Conservation (phyloP, 64 coral and sea anemone genomes). For the Platygyra sinensis region DNA sequence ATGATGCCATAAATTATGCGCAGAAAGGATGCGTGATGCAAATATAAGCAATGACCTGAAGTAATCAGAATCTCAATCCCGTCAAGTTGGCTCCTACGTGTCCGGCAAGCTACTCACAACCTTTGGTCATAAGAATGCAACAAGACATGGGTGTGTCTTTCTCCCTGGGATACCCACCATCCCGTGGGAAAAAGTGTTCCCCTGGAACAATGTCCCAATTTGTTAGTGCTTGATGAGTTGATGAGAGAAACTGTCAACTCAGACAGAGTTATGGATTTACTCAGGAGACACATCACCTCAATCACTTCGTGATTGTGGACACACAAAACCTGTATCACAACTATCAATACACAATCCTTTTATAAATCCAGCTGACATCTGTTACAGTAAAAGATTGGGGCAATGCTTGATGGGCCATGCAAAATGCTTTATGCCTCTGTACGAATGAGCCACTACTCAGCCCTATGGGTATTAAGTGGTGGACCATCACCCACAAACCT, state of each 20-base stretch:
- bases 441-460: too few species aligned
- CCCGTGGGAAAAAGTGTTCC: not conserved
- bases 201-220: not conserved
- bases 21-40: too few species aligned
- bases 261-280: not conserved
- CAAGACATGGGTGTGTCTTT: not conserved
- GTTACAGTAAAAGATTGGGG: not conserved
- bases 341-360: not conserved
- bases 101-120: too few species aligned
- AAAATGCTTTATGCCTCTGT: too few species aligned
- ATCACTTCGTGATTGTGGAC: not conserved
- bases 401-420: not conserved
- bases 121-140: not conserved
- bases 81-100: too few species aligned
- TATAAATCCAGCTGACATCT: not conserved
- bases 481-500: too few species aligned
- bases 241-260: not conserved
- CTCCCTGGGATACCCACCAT: not conserved
- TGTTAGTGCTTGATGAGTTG: not conserved
- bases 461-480: too few species aligned
- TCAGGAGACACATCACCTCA: not conserved
- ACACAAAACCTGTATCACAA: not conserved
- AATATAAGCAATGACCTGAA: too few species aligned
- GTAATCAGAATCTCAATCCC: too few species aligned
- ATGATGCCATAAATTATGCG: too few species aligned